Base-by-base conservation (phyloP, 2,888 invertebrate genomes). In the Tiliacea aurago region DNA sequence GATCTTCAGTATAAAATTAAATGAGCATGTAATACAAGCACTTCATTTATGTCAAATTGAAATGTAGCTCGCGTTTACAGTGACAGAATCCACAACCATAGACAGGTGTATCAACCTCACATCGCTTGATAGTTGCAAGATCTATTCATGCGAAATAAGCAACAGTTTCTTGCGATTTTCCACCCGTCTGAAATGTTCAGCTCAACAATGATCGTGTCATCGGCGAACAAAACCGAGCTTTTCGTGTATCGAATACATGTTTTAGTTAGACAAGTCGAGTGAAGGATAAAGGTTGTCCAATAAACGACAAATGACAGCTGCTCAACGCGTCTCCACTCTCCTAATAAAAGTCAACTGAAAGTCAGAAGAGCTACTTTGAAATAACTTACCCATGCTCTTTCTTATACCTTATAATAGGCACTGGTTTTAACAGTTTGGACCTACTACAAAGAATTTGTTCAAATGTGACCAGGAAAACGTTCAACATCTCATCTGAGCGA, bases 291-390 rank as follows among this genome's bases (percentile, higher is more conserved):
- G 73, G 73, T n/a, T 49, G 10, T 77, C 68, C 63, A 73, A 76
- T 80, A 83, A 72, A 76, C 67, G 70, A 76, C 69, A 81, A 67
- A 61, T 61, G 68, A 76, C 81, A 84, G 80, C 76, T 84, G 81
- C 67, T 43, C 78, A 53, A 45, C 58, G 71, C 28, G 28, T 47
- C 68, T 66, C 23, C 61, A 23, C 6, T 53, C 20, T 61, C 11
- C 15, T 11, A 51, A 33, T 63, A 69, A 49, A 20, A 41, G 15
- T 51, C 10, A 41, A n/a, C 15, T 41, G 2, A 41, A 41, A 13
- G 15, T 49, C 41, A 55, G 37, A 55, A 55, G 20, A 10, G 18
- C 45, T 45, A 20, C 41, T 56, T 53, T 7, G 4, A 4, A 45
- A 63, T 45, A 9, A 45, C 5, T n/a, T 23, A 4, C 23, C 11